Evolutionary conservation across 2,888 invertebrate species (phyloP).

Genomic region (Peribatodes rhomboidaria): DNA sequence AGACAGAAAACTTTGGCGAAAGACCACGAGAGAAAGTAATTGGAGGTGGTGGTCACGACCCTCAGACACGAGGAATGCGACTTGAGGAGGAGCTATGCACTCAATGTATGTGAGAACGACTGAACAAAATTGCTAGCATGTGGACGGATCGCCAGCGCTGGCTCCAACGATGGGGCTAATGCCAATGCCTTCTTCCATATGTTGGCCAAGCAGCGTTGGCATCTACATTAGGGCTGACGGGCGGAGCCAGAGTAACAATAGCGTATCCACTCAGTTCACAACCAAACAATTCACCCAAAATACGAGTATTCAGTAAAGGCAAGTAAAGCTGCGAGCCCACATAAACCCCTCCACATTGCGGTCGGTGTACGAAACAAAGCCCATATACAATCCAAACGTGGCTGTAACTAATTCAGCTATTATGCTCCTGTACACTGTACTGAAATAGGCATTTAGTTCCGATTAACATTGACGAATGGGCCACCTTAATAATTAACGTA

Average conservation of each 20-base stretch:
- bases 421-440: slow-evolving; percentile 32
- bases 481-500: slow-evolving; percentile 57
- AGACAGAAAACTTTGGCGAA: too few relatives aligned
- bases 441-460: slow-evolving; percentile 55
- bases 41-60: too few relatives aligned
- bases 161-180: too few relatives aligned
- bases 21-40: too few relatives aligned
- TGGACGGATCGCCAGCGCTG: too few relatives aligned
- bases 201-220: too few relatives aligned
- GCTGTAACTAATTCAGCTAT: slow-evolving; percentile 36
- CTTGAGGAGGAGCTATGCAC: too few relatives aligned
- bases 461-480: slow-evolving; percentile 58
- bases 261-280: neutral
- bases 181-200: too few relatives aligned
- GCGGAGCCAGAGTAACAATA: neutral
- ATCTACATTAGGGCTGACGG: too few relatives aligned
- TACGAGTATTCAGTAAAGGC: slow-evolving; percentile 16
- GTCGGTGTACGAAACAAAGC: slow-evolving; percentile 27
- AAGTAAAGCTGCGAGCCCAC: slow-evolving; percentile 14
- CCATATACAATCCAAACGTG: slow-evolving; percentile 29
- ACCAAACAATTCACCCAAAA: slow-evolving; percentile 15
- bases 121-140: too few relatives aligned
- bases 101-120: too few relatives aligned
- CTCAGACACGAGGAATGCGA: too few relatives aligned
- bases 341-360: slow-evolving; percentile 14